Evolutionary conservation across 2,888 invertebrate species (phyloP).

Genomic region (Sesia bembeciformis): DNA sequence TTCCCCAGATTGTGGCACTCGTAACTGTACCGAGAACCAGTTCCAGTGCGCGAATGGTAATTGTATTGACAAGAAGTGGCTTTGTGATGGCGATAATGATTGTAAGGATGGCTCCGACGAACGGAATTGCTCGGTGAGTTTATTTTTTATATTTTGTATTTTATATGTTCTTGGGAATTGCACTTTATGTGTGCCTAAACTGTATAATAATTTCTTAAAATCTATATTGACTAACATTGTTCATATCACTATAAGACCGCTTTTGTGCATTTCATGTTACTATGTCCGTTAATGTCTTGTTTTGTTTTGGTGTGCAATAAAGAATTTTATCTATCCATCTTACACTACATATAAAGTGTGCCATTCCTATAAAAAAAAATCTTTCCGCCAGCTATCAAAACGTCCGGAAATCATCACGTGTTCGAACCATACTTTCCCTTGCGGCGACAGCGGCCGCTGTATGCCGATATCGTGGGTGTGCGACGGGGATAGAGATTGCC

Average conservation of each 20-base stretch:
- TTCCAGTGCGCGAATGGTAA: constrained; percentile 82
- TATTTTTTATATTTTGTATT: too few species aligned
- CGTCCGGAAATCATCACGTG: constrained; percentile 37
- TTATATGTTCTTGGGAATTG: too few species aligned
- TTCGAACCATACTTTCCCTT: constrained; percentile 39
- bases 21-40: constrained; percentile 64
- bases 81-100: constrained; percentile 85
- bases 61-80: constrained; percentile 82
- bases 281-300: too few species aligned
- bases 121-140: constrained; percentile 69
- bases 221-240: too few species aligned
- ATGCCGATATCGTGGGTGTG: constrained; percentile 86
- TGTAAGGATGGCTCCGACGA: constrained; percentile 85
- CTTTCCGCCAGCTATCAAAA: constrained; percentile 11
- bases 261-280: too few species aligned
- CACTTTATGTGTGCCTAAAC: too few species aligned
- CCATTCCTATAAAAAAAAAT: too few species aligned
- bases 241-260: too few species aligned
- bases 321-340: too few species aligned
- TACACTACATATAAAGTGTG: too few species aligned
- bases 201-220: too few species aligned
- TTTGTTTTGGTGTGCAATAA: too few species aligned
- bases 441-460: constrained; percentile 69
- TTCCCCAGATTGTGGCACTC: constrained; percentile 41
- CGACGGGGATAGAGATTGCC: constrained; percentile 87